These are phyloP conservation scores for Palythoa heliodiscus DNA, from an alignment of 92 coral and sea anemone species.

Conservation along the genomic window DNA sequence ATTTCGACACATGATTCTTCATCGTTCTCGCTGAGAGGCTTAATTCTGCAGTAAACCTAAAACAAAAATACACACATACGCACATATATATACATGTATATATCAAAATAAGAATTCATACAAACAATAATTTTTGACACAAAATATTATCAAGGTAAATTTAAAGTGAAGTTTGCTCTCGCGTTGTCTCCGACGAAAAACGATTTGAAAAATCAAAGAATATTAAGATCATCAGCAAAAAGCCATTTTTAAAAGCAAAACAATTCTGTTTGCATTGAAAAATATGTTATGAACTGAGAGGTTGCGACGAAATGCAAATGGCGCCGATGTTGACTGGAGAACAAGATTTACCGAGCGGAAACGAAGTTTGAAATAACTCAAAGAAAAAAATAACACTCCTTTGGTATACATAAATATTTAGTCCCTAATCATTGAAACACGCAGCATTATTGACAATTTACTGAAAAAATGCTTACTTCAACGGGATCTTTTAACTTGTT, in stretches of 20 bases:
- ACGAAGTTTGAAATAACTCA: too few species aligned
- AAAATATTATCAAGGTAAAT: neutral
- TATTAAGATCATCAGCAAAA: neutral
- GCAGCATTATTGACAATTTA: neutral
- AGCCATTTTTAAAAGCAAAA: neutral
- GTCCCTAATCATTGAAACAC: neutral
- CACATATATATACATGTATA: too few species aligned
- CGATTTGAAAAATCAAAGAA: neutral
- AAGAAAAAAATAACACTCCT: too few species aligned
- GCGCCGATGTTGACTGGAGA: neutral
- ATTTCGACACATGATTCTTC: conserved; percentile 93
- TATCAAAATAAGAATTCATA: too few species aligned
- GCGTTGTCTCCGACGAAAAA: neutral
- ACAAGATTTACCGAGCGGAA: too few species aligned
- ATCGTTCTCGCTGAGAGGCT: conserved; percentile 91
- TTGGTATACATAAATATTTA: neutral
- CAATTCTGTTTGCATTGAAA: neutral
- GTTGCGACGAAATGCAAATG: neutral
- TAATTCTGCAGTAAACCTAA: conserved; percentile 93
- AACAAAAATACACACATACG: neutral
- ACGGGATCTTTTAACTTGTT: conserved; percentile 96
- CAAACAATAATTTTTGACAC: neutral
- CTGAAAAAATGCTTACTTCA: conserved; percentile 67
- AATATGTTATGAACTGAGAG: neutral
- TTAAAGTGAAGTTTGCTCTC: neutral